phyloP scores from a whole-genome alignment of 1,140 invertebrate species.

The Drosophila takahashii region DNA sequence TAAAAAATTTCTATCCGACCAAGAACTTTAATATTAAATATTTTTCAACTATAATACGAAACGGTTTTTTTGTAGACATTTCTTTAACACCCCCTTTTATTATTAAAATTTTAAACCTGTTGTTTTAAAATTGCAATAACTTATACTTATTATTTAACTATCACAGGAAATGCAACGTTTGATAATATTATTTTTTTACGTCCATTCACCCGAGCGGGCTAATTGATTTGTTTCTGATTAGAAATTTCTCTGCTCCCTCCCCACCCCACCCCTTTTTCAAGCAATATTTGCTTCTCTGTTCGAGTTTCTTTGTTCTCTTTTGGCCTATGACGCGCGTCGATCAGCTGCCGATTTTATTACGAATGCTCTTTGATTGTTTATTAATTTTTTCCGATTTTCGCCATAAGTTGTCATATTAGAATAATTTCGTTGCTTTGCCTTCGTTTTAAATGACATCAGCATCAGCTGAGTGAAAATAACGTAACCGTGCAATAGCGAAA shows the following conservation, averaged over 20 bases:
- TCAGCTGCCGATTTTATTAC: constrained; percentile 42
- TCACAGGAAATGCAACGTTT: constrained; percentile 26
- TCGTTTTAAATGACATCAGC: constrained; percentile 68
- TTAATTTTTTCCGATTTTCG: constrained; percentile 50
- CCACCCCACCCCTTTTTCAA: neutral
- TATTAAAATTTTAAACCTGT: too few relatives aligned
- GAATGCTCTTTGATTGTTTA: constrained; percentile 12
- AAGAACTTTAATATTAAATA: too few relatives aligned
- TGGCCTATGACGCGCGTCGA: constrained; percentile 52
- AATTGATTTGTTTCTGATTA: constrained; percentile 74
- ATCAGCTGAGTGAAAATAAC: constrained; percentile 75
- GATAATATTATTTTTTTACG: constrained; percentile 29
- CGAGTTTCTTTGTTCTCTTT: constrained; percentile 54
- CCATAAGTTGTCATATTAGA: constrained; percentile 65
- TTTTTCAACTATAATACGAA: too few relatives aligned
- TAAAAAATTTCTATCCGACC: too few relatives aligned
- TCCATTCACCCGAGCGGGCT: constrained; percentile 57
- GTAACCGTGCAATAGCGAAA: constrained; percentile 35
- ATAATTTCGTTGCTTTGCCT: constrained; percentile 34
- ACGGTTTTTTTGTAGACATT: too few relatives aligned
- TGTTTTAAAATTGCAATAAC: too few relatives aligned
- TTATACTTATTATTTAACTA: neutral
- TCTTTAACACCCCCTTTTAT: too few relatives aligned
- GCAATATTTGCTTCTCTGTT: neutral
- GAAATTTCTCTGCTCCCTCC: constrained; percentile 34